phyloP scores from a whole-genome alignment of 1,140 invertebrate genomes.

The Harpegnathos saltator region DNA sequence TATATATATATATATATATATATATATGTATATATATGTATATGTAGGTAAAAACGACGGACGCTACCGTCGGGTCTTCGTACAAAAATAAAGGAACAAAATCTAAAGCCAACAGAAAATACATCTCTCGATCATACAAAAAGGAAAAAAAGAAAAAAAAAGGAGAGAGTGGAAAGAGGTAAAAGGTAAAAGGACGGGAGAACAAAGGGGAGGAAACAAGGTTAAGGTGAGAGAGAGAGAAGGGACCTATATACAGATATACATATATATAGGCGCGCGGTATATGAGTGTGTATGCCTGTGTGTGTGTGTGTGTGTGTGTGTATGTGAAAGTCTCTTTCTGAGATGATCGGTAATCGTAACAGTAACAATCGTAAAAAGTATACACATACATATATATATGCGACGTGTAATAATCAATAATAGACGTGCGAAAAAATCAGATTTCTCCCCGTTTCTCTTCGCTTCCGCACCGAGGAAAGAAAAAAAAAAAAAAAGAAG shows the following conservation, averaged over 20 bases:
- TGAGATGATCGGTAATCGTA: conserved; percentile 38
- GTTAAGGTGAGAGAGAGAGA: conserved; percentile 26
- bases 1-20: conserved; percentile 67
- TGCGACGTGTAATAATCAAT: conserved; percentile 22
- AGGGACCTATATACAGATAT: conserved; percentile 68
- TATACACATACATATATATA: background rate
- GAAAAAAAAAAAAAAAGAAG: background rate
- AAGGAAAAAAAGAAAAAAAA: conserved; percentile 45
- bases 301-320: conserved; percentile 68
- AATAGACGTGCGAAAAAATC: conserved; percentile 41
- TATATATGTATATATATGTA: conserved; percentile 67
- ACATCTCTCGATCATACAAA: conserved; percentile 65
- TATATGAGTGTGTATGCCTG: no score
- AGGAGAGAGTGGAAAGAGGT: conserved; percentile 21
- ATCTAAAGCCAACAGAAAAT: conserved; percentile 84
- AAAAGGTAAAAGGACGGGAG: conserved; percentile 37
- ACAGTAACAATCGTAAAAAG: conserved; percentile 32
- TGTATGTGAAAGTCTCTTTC: conserved; percentile 56
- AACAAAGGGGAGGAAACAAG: conserved; percentile 44
- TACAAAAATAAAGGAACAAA: conserved; percentile 85
- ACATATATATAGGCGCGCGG: conserved; percentile 68
- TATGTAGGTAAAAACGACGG: conserved; percentile 57
- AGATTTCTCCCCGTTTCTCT: conserved; percentile 13
- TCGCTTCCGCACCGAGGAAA: conserved; percentile 29
- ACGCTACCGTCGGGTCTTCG: conserved; percentile 59